These are phyloP conservation scores for Zaprionus lineosus DNA, from an alignment of 2,888 invertebrate species.

Conservation along the genomic window DNA sequence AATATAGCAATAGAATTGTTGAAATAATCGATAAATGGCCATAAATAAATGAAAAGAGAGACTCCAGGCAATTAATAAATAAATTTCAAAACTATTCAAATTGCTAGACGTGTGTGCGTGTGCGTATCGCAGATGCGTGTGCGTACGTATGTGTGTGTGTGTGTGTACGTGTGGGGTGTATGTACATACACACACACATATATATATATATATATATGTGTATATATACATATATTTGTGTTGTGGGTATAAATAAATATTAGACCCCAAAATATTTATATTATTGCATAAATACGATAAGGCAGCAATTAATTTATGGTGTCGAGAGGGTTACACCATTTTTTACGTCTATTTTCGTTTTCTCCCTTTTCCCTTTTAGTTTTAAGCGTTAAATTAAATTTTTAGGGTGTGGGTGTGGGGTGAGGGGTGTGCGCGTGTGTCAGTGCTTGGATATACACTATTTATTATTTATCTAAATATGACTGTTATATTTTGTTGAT, in stretches of 20 bases:
- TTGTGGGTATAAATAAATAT: constrained; percentile 16
- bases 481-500: constrained; percentile 15
- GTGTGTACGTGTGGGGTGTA: not conserved
- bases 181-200: not conserved
- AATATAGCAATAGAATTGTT: constrained; percentile 8
- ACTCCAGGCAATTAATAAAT: constrained; percentile 21
- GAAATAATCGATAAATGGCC: constrained; percentile 31
- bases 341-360: no score
- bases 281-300: constrained; percentile 35
- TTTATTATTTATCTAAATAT: constrained; percentile 16
- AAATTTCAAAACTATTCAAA: constrained; percentile 5
- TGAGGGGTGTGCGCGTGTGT: constrained; percentile 2
- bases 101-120: not conserved
- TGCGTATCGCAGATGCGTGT: no score
- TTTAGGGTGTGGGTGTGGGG: not conserved
- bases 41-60: constrained; percentile 27
- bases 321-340: no score
- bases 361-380: no score
- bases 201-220: not conserved
- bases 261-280: constrained; percentile 29
- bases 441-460: constrained; percentile 13
- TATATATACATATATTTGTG: not conserved
- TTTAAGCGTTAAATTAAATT: constrained; percentile 26
- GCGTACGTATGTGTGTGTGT: not conserved
- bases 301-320: constrained; percentile 46